Conservation (phyloP, 2,888 invertebrate species). For the Ligdia adustata region DNA sequence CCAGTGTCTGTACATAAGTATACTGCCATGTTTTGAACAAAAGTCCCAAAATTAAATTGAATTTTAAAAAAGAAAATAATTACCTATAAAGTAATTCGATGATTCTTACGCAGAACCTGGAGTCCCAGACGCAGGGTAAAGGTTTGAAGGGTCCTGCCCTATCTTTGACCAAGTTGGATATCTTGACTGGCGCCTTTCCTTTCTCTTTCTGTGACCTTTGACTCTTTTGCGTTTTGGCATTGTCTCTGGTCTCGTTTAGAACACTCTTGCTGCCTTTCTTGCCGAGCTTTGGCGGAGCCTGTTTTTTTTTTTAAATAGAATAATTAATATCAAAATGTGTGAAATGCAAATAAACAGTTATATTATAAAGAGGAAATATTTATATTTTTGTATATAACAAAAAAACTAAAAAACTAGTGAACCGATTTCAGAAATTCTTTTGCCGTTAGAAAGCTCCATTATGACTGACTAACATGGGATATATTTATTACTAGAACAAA, state of each 20-base stretch:
- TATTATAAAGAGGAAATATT: too few relatives aligned
- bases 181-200: conserved; percentile 55
- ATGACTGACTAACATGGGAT: too few relatives aligned
- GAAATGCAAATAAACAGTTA: too few relatives aligned
- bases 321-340: not conserved
- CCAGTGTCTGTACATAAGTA: too few relatives aligned
- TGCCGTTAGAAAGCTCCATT: too few relatives aligned
- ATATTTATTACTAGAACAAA: too few relatives aligned
- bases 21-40: too few relatives aligned
- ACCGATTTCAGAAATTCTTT: too few relatives aligned
- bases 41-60: too few relatives aligned
- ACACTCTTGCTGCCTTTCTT: conserved; percentile 65
- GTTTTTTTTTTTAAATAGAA: not conserved
- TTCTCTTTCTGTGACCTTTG: conserved; percentile 65
- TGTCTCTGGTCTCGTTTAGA: conserved; percentile 63
- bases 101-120: conserved; percentile 56
- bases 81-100: conserved; percentile 69
- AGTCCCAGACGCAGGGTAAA: conserved; percentile 68
- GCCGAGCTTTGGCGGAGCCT: conserved; percentile 59
- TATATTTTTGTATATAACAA: too few relatives aligned
- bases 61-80: too few relatives aligned
- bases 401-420: too few relatives aligned
- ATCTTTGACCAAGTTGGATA: conserved; percentile 60
- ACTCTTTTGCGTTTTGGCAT: conserved; percentile 59
- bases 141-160: conserved; percentile 68